phyloP scores from a whole-genome alignment of 2,888 invertebrate species.

The Heliconius sara region DNA sequence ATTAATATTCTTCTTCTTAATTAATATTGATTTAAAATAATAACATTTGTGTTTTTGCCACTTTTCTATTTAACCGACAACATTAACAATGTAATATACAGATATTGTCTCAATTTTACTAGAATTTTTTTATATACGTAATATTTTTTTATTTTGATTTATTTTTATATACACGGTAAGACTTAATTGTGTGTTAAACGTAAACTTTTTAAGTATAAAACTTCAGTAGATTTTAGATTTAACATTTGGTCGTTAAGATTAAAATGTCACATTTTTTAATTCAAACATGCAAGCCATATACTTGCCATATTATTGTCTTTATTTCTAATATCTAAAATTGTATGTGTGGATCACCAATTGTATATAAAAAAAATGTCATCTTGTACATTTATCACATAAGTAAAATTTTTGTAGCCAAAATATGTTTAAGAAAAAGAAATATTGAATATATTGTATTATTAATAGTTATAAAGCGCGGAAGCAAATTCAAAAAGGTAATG shows the following conservation, averaged over 20 bases:
- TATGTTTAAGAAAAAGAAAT: constrained; percentile 6
- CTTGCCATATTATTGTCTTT: constrained; percentile 50
- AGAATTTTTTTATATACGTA: constrained; percentile 31
- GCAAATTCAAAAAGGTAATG: neutral
- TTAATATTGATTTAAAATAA: neutral
- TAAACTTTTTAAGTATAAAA: constrained; percentile 2
- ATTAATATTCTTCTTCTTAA: no score
- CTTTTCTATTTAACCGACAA: constrained; percentile 16
- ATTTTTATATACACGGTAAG: neutral
- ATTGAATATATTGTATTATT: neutral
- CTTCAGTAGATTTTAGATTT: neutral
- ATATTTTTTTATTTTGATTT: neutral
- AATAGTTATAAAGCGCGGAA: neutral
- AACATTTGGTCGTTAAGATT: neutral
- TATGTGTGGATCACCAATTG: constrained; percentile 14
- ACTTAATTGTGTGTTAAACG: neutral
- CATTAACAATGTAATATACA: constrained; percentile 31
- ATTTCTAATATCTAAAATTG: constrained; percentile 9
- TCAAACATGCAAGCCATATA: constrained; percentile 45
- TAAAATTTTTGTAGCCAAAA: constrained; percentile 10
- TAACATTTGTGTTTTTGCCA: neutral
- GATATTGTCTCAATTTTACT: constrained; percentile 22
- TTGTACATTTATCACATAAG: neutral
- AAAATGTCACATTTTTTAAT: constrained; percentile 34
- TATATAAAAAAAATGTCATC: neutral